Evolutionary conservation across 2,113 vertebrate genomes (phyloP).

Genomic region (Bufo gargarizans): DNA sequence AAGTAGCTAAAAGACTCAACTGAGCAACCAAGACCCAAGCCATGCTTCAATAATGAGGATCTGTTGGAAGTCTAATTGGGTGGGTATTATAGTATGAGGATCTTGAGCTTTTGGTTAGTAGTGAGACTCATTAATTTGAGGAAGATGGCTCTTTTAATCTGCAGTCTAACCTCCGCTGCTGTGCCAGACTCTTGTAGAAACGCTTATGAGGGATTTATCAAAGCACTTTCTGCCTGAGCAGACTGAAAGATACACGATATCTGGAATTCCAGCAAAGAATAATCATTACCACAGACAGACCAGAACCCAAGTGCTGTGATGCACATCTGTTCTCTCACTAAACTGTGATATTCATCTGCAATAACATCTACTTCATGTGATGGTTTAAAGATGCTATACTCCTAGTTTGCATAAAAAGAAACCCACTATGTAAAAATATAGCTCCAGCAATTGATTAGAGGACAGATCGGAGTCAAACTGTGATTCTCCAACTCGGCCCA

Average conservation of each 20-base stretch:
- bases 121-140: constrained; percentile 65
- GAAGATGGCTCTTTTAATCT: constrained; percentile 62
- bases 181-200: constrained; percentile 32
- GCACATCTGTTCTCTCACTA: constrained; percentile 31
- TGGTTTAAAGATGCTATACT: background rate
- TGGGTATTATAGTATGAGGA: constrained; percentile 62
- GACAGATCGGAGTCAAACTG: background rate
- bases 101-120: constrained; percentile 60
- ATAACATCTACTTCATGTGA: background rate
- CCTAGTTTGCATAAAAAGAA: background rate
- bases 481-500: background rate
- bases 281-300: constrained; percentile 33
- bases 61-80: constrained; percentile 68
- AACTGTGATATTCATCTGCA: background rate
- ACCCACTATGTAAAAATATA: background rate
- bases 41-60: constrained; percentile 62
- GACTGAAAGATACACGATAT: constrained; percentile 29
- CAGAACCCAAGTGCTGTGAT: background rate
- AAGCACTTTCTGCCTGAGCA: constrained; percentile 33
- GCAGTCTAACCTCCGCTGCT: constrained; percentile 15
- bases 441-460: background rate
- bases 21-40: constrained; percentile 65
- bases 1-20: constrained; percentile 56
- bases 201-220: constrained; percentile 45
- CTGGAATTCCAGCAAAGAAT: constrained; percentile 32